phyloP scores from a whole-genome alignment of 2,113 vertebrate genomes.

The Guaruba guarouba region DNA sequence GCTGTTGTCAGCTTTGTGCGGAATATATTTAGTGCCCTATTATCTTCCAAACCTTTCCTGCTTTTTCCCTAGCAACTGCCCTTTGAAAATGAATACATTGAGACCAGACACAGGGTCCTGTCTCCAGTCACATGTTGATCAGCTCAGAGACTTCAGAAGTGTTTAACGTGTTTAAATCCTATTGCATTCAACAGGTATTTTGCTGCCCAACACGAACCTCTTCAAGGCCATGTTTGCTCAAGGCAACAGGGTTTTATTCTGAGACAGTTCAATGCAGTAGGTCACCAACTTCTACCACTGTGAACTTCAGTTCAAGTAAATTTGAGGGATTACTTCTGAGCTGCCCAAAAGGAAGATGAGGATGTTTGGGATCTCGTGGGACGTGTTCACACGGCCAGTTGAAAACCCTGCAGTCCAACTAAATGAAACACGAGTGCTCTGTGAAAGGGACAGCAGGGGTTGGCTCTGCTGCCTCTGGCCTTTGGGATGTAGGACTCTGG shows the following conservation, averaged over 20 bases:
- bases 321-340: background rate
- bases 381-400: background rate
- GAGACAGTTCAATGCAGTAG: background rate
- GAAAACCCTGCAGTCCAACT: background rate
- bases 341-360: background rate
- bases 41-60: background rate
- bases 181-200: background rate
- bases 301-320: background rate
- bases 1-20: conserved; percentile 53
- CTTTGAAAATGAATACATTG: background rate
- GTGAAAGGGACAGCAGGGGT: background rate
- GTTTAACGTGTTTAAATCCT: background rate
- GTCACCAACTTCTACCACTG: background rate
- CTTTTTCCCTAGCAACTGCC: background rate
- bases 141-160: background rate
- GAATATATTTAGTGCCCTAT: conserved; percentile 11
- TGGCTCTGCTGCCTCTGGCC: background rate
- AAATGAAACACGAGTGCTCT: background rate
- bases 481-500: background rate
- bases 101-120: background rate
- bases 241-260: background rate
- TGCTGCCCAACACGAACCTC: background rate
- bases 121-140: background rate
- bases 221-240: background rate
- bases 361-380: background rate